phyloP scores from a whole-genome alignment of 1,140 invertebrate species.

The Lordiphosa collinella region DNA sequence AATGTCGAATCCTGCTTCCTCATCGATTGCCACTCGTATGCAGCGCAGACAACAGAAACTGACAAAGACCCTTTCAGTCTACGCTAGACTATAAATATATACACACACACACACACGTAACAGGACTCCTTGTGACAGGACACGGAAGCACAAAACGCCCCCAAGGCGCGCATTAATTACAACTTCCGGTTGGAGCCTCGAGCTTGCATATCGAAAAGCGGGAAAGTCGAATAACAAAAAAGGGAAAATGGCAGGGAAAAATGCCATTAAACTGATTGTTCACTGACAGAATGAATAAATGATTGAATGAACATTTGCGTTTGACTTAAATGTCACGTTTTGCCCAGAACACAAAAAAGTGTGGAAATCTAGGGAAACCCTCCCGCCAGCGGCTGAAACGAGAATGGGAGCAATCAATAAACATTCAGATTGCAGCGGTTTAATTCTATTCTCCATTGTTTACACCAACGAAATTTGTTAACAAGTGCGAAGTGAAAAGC shows the following conservation, averaged over 20 bases:
- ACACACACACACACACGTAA: constrained; percentile 25
- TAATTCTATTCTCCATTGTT: constrained; percentile 15
- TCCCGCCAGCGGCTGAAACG: constrained; percentile 14
- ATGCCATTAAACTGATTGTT: constrained; percentile 56
- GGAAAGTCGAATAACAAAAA: constrained; percentile 39
- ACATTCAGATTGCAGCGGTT: constrained; percentile 33
- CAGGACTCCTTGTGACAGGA: constrained; percentile 31
- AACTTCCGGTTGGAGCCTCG: constrained; percentile 54
- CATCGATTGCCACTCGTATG: constrained; percentile 12
- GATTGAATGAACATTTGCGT: constrained; percentile 46
- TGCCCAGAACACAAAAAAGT: constrained; percentile 10
- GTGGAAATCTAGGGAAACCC: constrained; percentile 6
- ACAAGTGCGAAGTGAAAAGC: constrained; percentile 64
- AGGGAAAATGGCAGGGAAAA: constrained; percentile 13
- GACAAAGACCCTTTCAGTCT: background rate
- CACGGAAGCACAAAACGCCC: constrained; percentile 52
- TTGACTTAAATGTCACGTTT: constrained; percentile 68
- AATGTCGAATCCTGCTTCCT: background rate
- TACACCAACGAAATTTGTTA: constrained; percentile 51
- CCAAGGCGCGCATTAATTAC: constrained; percentile 71
- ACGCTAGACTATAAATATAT: background rate
- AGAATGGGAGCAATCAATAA: constrained; percentile 51
- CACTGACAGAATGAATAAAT: constrained; percentile 57
- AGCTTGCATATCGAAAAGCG: constrained; percentile 19
- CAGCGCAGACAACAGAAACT: background rate